Base-by-base conservation (phyloP, 2,113 vertebrate genomes). In the Tenrec ecaudatus region DNA sequence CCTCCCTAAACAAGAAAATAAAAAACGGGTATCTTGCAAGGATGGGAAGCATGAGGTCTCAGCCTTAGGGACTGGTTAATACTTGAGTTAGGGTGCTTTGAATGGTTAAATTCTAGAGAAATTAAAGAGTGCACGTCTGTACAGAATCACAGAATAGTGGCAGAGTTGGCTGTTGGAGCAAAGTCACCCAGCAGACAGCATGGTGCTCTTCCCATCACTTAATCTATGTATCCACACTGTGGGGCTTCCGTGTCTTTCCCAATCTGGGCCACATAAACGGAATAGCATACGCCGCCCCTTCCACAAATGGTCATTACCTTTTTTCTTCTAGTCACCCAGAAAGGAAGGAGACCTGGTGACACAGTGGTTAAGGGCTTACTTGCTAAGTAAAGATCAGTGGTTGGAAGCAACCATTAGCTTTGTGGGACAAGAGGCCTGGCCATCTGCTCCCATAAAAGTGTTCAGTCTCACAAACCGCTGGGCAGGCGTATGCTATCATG, bases 31-130 rank as follows among this genome's bases (percentile, higher is more conserved):
- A 4, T 69, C 17, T 16, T 82, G 0, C 79, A 68, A 60, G 38
- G 79, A 82, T 75, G 29, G 75, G 29, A 92, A 86, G 12, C 8
- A 40, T 14, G 86, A 84, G 4, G 19, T 4, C 4, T 80, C 36
- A 57, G 17, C 6, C 23, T 64, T 69, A 86, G 11, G 36, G 12
- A 15, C 22, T 64, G n/a, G 23, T 2, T 10, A 88, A 11, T 29
- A 40, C 62, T 62, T 40, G 9, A 83, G 57, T 77, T 25, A 47
- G 2, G 25, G 14, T 73, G 10, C 6, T 69, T 62, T 58, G 38
- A 92, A 86, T 29, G 8, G 1, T 9, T 94, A 38, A 22, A n/a
- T 1, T 53, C 29, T 31, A 91, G 88, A 92, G 71, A 85, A 92
- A 60, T 40, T 81, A 40, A 88, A 75, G 82, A 82, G 23, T 78